These are phyloP conservation scores for Ochotona curzoniae DNA, from an alignment of 2,113 vertebrate species.

Conservation along the genomic window DNA sequence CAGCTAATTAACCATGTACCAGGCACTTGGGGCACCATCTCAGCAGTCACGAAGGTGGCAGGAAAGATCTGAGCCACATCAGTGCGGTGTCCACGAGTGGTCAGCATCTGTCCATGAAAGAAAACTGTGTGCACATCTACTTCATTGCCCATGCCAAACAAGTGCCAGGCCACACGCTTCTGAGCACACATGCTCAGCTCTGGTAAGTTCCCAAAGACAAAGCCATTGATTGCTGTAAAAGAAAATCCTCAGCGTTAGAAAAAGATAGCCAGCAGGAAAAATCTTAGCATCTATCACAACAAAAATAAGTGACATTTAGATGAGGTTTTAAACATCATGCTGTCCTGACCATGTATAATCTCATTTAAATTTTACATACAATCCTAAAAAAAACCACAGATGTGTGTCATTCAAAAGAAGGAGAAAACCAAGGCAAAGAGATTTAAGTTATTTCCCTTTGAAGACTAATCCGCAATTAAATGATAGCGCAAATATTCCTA, in stretches of 20 bases:
- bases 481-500: constrained; percentile 47
- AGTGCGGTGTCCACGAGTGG: constrained; percentile 83
- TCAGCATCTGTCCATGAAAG: constrained; percentile 87
- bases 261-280: not conserved
- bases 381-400: not conserved
- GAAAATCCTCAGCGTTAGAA: constrained; percentile 45
- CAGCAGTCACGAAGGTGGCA: constrained; percentile 88
- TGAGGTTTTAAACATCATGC: constrained; percentile 16
- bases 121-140: constrained; percentile 87
- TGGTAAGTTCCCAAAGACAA: constrained; percentile 88
- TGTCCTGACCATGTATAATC: constrained; percentile 4
- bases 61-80: constrained; percentile 88
- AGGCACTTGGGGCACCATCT: constrained; percentile 84
- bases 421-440: not conserved
- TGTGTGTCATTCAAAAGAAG: not conserved
- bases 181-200: constrained; percentile 85
- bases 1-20: constrained; percentile 88
- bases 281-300: not conserved
- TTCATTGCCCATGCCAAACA: constrained; percentile 89
- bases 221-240: constrained; percentile 89
- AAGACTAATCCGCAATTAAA: not conserved
- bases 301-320: constrained; percentile 13
- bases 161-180: constrained; percentile 85
- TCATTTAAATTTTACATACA: constrained; percentile 40
- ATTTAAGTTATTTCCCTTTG: constrained; percentile 20